phyloP scores from a whole-genome alignment of 1,140 invertebrate species.

The Macrosteles quadrilineatus region DNA sequence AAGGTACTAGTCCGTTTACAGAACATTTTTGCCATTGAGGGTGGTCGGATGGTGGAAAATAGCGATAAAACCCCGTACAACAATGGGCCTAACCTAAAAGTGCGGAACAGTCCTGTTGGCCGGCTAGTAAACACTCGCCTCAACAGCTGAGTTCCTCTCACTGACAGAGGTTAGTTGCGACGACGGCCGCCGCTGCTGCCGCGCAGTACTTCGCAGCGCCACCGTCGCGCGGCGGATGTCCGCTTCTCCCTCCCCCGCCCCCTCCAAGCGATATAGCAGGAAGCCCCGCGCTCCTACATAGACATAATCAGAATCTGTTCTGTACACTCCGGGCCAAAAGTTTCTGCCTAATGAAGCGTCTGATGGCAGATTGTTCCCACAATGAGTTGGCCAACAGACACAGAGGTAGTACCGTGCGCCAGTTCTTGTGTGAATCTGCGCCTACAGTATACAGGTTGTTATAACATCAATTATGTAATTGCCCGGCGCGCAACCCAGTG shows the following conservation, averaged over 20 bases:
- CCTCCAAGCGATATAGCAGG: neutral
- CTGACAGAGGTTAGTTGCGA: neutral
- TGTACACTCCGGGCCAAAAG: slow-evolving; percentile 7
- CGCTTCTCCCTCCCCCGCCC: slow-evolving; percentile 1
- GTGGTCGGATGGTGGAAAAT: neutral
- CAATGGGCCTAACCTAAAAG: slow-evolving; percentile 23
- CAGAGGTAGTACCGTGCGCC: neutral
- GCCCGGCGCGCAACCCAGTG: neutral
- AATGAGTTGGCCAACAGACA: slow-evolving; percentile 3
- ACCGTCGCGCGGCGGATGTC: slow-evolving; percentile 20
- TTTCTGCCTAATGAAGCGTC: slow-evolving; percentile 20
- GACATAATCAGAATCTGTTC: slow-evolving; percentile 24
- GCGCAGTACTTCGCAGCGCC: neutral
- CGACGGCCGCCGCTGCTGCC: neutral
- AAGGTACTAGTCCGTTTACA: neutral
- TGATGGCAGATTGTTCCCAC: slow-evolving; percentile 4
- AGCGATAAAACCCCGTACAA: slow-evolving; percentile 3
- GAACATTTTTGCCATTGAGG: neutral
- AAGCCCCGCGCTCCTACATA: slow-evolving; percentile 21
- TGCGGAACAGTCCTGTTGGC: slow-evolving; percentile 9
- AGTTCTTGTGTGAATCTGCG: slow-evolving; percentile 5
- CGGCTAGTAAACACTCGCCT: slow-evolving; percentile 3
- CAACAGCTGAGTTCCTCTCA: slow-evolving; percentile 8
- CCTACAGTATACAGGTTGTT: no score
- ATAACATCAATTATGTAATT: slow-evolving; percentile 12